Base-by-base conservation (phyloP, 2,797 vertebrate species). In the Falco rusticolus region DNA sequence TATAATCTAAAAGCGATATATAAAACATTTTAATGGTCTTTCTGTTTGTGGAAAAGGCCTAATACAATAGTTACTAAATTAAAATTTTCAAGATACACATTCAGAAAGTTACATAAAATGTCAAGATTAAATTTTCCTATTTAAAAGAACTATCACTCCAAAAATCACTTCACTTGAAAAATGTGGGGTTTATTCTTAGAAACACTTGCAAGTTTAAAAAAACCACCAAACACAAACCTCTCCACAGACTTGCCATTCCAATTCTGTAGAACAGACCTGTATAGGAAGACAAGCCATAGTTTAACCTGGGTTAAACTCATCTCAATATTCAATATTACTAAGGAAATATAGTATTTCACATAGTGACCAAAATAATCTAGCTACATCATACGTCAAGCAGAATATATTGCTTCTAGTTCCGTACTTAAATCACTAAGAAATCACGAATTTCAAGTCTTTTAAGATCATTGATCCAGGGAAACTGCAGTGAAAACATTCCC, bases 141-240 rank as follows among this genome's bases (percentile, higher is more conserved):
- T 77, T 78, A 71, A 41, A 78, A 82, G 29, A 92, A 92, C 22
- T 8, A 5, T 63, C 34, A 51, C 26, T 66, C 34, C 7, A 57
- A 63, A 81, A 89, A 69, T 51, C 8, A 78, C 14, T 72, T 59
- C 16, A 34, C 11, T 69, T 45, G 34, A 74, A 85, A 80, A 33
- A 77, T 3, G 1, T 5, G 10, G 10, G 3, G 1, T 92, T 84
- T 84, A 69, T 61, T 87, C 33, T 69, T 41, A 59, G 31, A 83
- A 7, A 83, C 14, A 85, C 7, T 18, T 47, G 54, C 60, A 93
- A 84, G 20, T 57, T n/a, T 0, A 29, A 78, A 75, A 68, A 80
- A 63, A 0, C 16, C 1, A 10, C 0, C 3, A 19, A 71, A 14
- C 45, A 33, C 16, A 29, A 31, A 51, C 12, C 6, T 61, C 29